Evolutionary conservation across 35 echinoderm and acorn worm species (phyloP), one percentile per base, ranked within the genome.

Genomic region (Acanthaster planci): DNA sequence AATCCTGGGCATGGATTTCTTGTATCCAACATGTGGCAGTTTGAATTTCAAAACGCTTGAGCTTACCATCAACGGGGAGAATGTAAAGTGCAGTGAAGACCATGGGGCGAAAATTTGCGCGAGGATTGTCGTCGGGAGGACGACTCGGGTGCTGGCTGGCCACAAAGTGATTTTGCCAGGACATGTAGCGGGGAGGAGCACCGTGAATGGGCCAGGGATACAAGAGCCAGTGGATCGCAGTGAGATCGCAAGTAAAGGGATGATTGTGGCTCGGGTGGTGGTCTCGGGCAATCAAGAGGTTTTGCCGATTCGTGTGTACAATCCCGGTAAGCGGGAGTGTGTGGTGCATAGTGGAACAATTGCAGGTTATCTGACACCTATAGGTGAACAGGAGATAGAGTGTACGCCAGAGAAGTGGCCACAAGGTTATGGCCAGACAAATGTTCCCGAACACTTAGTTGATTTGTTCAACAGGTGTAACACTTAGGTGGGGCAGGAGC

Each of bases 1-100:
- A 67, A 67, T 67, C 59, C 59, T 67, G 16, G 59, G 59, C 8
- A 67, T 67, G 59, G 59, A 67, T 67, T 67, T 67, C 23, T n/a
- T 67, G 23, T 8, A 21, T 1, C 59, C 59, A 21, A 67, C 59
- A 67, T 14, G 59, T 22, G 59, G 59, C 16, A 67, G n/a, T n/a
- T 67, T 67, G 59, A 67, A 67, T 67, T 67, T 67, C n/a, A 14
- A 67, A n/a, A 67, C 59, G 16, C 16, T 67, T 14, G 59, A 67
- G 23, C 59, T 67, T 31, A 6, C 23, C 8, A 31, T 67, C 16
- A 67, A 67, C 59, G 59, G 59, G 23, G 59, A 67, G 59, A n/a
- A n/a, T 15, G 59, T 67, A 0, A n/a, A 31, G 8, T 67, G 58
- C 21, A 64, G 9, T 7, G 19, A 64, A 21, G 29, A 64, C 10